These are phyloP conservation scores for Lochmaea capreae DNA, from an alignment of 2,888 invertebrate species.

Conservation along the genomic window DNA sequence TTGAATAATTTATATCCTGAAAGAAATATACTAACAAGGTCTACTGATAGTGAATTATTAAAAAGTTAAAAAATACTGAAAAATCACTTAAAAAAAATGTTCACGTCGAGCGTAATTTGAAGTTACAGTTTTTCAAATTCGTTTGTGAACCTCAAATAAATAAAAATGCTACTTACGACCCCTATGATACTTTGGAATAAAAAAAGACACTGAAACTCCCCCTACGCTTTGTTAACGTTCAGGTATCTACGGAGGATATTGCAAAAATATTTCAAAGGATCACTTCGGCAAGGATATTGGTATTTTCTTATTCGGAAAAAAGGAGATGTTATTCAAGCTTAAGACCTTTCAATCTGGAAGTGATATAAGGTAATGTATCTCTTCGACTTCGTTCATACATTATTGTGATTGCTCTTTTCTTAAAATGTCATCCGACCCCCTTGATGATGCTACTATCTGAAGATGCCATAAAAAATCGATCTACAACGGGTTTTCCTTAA, in stretches of 20 bases:
- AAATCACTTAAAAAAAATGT: too few species aligned
- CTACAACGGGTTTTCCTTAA: constrained; percentile 5
- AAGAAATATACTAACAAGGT: too few species aligned
- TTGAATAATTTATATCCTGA: too few species aligned
- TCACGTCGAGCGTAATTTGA: too few species aligned
- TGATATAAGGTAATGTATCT: constrained; percentile 44
- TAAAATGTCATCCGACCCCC: constrained; percentile 38
- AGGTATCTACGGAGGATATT: constrained; percentile 26
- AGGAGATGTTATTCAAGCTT: constrained; percentile 39
- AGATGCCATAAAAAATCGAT: constrained; percentile 35
- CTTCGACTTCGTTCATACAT: constrained; percentile 40
- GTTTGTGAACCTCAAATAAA: too few species aligned
- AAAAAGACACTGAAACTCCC: not conserved
- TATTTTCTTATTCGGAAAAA: constrained; percentile 28
- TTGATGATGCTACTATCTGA: constrained; percentile 37
- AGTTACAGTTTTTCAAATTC: too few species aligned
- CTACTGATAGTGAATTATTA: too few species aligned
- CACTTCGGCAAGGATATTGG: constrained; percentile 33
- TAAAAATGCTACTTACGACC: not conserved
- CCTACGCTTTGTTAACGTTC: constrained; percentile 14
- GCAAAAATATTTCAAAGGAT: constrained; percentile 38
- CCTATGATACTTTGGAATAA: not conserved
- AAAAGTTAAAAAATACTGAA: too few species aligned
- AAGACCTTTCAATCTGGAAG: constrained; percentile 40
- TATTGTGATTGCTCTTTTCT: constrained; percentile 45